Percentiles rank a stretch among this genome's conserved stretches.
Conservation (phyloP, 2,113 vertebrate genomes). For the Tonatia bakeri region DNA sequence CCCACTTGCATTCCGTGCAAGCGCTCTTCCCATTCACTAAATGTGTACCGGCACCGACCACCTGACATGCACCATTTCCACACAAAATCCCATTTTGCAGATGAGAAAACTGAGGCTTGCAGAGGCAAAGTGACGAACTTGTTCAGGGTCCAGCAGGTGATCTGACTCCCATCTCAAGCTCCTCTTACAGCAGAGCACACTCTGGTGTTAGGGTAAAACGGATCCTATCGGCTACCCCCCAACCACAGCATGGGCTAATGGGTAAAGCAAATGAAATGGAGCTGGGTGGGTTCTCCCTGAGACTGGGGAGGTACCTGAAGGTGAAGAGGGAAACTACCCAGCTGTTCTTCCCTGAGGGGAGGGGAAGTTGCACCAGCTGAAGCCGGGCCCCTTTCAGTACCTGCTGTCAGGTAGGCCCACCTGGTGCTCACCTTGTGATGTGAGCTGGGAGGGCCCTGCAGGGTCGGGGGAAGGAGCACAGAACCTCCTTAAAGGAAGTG, state of each 20-base stretch:
- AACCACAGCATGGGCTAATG: not conserved
- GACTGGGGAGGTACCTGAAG: not conserved
- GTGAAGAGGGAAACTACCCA: not conserved
- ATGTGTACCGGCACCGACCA: not conserved
- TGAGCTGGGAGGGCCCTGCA: not conserved
- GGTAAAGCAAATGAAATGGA: not conserved
- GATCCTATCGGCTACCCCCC: not conserved
- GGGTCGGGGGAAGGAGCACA: not conserved
- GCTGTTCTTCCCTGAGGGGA: not conserved
- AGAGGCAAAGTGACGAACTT: not conserved
- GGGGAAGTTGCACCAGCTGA: not conserved
- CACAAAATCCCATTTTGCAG: not conserved
- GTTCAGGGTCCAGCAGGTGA: not conserved
- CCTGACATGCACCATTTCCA: not conserved
- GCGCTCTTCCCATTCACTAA: not conserved
- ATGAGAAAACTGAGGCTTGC: not conserved
- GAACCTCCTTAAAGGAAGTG: not conserved
- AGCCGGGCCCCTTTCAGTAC: not conserved
- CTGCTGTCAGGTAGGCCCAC: not conserved
- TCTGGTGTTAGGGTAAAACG: not conserved
- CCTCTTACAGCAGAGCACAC: not conserved
- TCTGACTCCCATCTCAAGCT: not conserved
- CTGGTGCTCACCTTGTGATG: not conserved
- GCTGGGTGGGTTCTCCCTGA: not conserved
- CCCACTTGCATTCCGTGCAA: not conserved